These are phyloP conservation scores for Hippocampus guttulatus DNA, from an alignment of 2,113 vertebrate species.

Conservation along the genomic window DNA sequence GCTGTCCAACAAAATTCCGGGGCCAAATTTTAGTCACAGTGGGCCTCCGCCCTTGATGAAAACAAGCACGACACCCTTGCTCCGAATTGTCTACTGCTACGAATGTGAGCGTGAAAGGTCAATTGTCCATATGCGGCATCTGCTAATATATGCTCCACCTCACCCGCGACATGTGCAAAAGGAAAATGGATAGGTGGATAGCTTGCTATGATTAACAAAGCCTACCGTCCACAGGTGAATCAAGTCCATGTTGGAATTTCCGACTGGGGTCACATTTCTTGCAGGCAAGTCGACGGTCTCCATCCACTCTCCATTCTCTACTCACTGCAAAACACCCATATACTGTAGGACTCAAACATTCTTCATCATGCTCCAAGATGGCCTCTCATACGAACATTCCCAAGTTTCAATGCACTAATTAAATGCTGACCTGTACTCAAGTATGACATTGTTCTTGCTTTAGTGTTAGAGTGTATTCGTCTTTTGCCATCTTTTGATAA, in stretches of 20 bases:
- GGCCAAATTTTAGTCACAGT: too few relatives aligned
- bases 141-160: not conserved
- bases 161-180: not conserved
- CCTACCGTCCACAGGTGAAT: not conserved
- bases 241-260: not conserved
- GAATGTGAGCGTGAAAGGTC: too few relatives aligned
- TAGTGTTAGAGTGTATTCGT: slow-evolving; percentile 2
- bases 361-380: not conserved
- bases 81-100: too few relatives aligned
- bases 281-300: slow-evolving; percentile 2
- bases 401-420: not conserved
- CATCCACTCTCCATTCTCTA: not conserved
- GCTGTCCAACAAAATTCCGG: too few relatives aligned
- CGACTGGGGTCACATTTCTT: not conserved
- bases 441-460: not conserved
- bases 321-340: not conserved
- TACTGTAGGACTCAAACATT: not conserved
- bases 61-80: too few relatives aligned
- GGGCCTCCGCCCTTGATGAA: too few relatives aligned
- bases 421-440: not conserved
- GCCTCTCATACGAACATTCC: not conserved
- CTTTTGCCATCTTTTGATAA: slow-evolving; percentile 20
- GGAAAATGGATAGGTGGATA: not conserved
- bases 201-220: not conserved
- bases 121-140: not conserved